Evolutionary conservation across 2,113 vertebrate species (phyloP).

Genomic region (Rostratula benghalensis): DNA sequence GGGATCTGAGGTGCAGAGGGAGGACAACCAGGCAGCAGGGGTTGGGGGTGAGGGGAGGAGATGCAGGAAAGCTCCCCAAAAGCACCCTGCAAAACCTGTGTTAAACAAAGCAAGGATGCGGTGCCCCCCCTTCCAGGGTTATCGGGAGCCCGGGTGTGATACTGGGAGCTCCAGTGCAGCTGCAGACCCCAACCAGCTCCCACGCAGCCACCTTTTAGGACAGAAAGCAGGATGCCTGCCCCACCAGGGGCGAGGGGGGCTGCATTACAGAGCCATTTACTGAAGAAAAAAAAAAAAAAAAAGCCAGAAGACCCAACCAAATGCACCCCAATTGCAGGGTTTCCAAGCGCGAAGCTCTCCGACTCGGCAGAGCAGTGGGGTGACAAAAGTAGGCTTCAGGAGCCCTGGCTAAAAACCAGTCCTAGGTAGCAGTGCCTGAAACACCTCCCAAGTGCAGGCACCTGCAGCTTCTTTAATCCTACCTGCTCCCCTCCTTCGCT

Average conservation of each 20-base stretch:
- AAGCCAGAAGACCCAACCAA: background rate
- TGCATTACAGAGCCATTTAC: background rate
- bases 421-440: background rate
- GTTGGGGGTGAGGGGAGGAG: too few relatives aligned
- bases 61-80: background rate
- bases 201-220: background rate
- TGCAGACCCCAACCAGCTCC: background rate
- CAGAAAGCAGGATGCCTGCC: fast-evolving
- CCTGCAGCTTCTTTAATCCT: background rate
- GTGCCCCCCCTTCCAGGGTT: background rate
- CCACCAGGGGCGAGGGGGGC: background rate
- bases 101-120: fast-evolving
- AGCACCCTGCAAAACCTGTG: fast-evolving
- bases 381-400: background rate
- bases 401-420: background rate
- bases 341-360: background rate
- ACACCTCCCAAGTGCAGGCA: background rate
- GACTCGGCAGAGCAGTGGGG: fast-evolving
- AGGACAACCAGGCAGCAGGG: fast-evolving
- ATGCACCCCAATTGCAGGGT: background rate
- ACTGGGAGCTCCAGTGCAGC: fast-evolving
- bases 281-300: conserved; percentile 20
- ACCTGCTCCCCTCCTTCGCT: background rate
- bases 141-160: fast-evolving
- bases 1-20: fast-evolving